phyloP scores from a whole-genome alignment of 2,797 vertebrate species.

The Tympanoctomys barrerae region DNA sequence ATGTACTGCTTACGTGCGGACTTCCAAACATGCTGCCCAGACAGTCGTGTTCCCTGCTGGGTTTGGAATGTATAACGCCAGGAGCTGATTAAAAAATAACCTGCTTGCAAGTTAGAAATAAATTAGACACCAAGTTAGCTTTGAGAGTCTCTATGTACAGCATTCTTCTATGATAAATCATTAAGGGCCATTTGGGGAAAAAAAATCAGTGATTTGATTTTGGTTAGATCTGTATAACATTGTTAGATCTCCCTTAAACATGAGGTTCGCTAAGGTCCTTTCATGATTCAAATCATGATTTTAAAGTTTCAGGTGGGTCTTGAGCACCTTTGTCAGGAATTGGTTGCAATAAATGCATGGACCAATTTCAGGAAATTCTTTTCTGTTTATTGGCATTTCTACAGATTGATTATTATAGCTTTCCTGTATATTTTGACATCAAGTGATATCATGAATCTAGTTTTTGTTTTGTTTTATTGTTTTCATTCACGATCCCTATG shows the following conservation, averaged over 20 bases:
- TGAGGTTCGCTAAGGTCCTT: neutral
- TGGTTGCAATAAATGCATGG: neutral
- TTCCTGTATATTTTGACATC: neutral
- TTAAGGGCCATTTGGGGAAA: neutral
- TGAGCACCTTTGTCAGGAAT: neutral
- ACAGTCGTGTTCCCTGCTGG: neutral
- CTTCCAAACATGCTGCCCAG: neutral
- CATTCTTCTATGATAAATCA: neutral
- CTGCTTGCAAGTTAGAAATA: neutral
- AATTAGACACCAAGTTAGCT: neutral
- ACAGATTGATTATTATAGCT: neutral
- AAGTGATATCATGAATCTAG: neutral
- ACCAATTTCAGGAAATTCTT: neutral
- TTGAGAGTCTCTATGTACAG: neutral
- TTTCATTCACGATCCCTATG: neutral
- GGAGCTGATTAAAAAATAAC: neutral
- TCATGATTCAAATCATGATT: neutral
- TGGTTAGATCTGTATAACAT: neutral
- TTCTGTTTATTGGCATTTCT: neutral
- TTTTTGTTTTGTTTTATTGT: neutral
- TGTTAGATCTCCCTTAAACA: neutral
- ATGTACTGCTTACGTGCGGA: fast-evolving
- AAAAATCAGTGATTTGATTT: neutral
- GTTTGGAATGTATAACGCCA: neutral
- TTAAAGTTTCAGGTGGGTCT: neutral